These are phyloP conservation scores for Archips crataeganus DNA, from an alignment of 2,888 invertebrate species.

Conservation along the genomic window DNA sequence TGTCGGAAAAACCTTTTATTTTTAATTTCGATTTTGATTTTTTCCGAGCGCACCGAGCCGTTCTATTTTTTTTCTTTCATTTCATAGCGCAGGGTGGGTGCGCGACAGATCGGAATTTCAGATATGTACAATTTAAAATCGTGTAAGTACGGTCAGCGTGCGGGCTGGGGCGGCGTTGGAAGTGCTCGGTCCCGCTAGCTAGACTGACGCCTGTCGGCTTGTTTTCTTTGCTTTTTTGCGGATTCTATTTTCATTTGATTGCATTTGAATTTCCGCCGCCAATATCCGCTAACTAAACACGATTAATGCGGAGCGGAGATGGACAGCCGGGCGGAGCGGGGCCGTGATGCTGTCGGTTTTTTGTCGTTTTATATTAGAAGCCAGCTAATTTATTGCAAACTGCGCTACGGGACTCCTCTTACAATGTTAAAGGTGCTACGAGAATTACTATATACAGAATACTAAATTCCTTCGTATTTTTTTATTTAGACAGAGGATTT, in stretches of 20 bases:
- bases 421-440: constrained; percentile 59
- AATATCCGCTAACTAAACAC: constrained; percentile 87
- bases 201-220: constrained; percentile 85
- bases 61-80: constrained; percentile 85
- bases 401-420: constrained; percentile 75
- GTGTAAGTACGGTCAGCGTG: constrained; percentile 85
- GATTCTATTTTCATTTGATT: constrained; percentile 86
- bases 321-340: constrained; percentile 76
- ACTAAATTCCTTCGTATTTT: background rate
- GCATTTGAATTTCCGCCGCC: constrained; percentile 86
- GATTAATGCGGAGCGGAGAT: constrained; percentile 84
- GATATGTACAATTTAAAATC: constrained; percentile 87
- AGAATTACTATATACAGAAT: constrained; percentile 47
- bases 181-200: constrained; percentile 73
- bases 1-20: constrained; percentile 79
- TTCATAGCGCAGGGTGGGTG: constrained; percentile 85
- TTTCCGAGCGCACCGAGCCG: constrained; percentile 80
- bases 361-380: constrained; percentile 86
- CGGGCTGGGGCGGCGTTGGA: constrained; percentile 52
- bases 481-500: background rate
- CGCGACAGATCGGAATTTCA: constrained; percentile 86
- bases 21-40: constrained; percentile 86
- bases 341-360: constrained; percentile 73
- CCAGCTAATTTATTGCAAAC: constrained; percentile 84
- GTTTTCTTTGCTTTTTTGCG: constrained; percentile 84